Percentiles rank a stretch among this genome's conserved stretches.
phyloP scores from a whole-genome alignment of 2,888 invertebrate species.

The Zaprionus bogoriensis region DNA sequence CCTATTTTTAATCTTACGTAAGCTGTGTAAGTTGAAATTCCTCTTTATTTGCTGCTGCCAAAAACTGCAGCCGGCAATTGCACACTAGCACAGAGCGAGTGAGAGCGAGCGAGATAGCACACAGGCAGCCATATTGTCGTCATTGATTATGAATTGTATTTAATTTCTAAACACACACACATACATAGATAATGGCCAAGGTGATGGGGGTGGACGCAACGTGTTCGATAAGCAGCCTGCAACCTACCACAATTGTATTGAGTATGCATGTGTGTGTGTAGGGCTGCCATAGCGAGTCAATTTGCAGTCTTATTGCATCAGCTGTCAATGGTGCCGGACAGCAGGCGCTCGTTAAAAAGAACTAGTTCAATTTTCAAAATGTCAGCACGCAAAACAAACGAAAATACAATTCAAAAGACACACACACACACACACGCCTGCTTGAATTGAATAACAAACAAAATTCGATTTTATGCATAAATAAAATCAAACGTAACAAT shows the following conservation, averaged over 20 bases:
- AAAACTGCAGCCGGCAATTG: slow-evolving; percentile 37
- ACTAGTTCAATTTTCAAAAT: no score
- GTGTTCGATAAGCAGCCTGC: slow-evolving; percentile 22
- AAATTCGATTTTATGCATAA: background rate
- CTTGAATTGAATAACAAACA: background rate
- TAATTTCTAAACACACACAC: background rate
- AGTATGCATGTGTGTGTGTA: background rate
- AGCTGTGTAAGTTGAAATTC: slow-evolving; percentile 30
- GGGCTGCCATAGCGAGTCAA: slow-evolving; percentile 20
- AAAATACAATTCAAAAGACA: background rate
- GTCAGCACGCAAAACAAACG: no score
- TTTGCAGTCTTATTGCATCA: slow-evolving; percentile 35
- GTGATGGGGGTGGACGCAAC: background rate
- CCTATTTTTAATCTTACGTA: slow-evolving; percentile 25
- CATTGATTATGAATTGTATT: slow-evolving; percentile 17
- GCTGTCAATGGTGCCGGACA: no score
- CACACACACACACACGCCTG: background rate
- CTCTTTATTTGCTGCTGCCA: slow-evolving; percentile 6
- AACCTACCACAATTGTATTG: slow-evolving; percentile 46
- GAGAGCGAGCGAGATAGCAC: background rate
- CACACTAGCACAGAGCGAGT: background rate
- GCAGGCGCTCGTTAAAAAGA: no score
- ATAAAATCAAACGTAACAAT: background rate
- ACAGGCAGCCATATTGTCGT: background rate
- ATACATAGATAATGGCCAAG: background rate